A percentile compares a stretch with the other conserved stretches of the same genome.
Conservation (phyloP, 2,888 invertebrate species). For the Pseudolycoriella hygida region DNA sequence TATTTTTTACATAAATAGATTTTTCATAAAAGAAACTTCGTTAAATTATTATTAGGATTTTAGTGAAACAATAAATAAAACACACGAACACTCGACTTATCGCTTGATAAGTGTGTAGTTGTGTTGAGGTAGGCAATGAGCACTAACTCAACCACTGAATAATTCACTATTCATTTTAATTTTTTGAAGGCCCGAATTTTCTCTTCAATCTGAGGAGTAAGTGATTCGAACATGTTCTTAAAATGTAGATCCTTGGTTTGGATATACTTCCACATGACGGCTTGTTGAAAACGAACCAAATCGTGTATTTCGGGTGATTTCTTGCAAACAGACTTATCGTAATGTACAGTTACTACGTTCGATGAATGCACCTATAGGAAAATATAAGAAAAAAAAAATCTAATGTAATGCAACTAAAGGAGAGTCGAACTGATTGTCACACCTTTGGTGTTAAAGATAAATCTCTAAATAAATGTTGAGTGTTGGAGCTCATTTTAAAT, state of each 20-base stretch:
- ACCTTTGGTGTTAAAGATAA: constrained; percentile 5
- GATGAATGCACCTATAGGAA: constrained; percentile 2
- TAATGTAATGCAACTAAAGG: neutral
- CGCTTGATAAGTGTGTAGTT: no score
- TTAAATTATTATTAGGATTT: no score
- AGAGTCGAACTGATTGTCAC: neutral
- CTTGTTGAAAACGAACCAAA: constrained; percentile 4
- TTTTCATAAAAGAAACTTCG: no score
- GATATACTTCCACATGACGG: constrained; percentile 4
- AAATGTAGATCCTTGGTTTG: constrained; percentile 5
- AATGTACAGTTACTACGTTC: neutral
- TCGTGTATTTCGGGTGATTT: constrained; percentile 6
- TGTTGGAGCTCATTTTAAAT: constrained; percentile 5
- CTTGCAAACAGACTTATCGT: neutral
- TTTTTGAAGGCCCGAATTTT: constrained; percentile 5
- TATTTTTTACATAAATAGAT: no score
- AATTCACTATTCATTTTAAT: no score
- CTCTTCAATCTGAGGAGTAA: constrained; percentile 6
- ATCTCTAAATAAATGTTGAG: constrained; percentile 4
- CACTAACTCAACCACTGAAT: no score
- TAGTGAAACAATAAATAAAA: no score
- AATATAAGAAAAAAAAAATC: neutral
- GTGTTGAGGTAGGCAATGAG: no score
- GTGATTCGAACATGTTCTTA: constrained; percentile 4
- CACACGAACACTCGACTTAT: no score